A percentile compares a stretch with the other conserved stretches of the same genome.
These are phyloP conservation scores for Stichopus chloronotus DNA, from an alignment of 35 echinoderm and acorn worm species.

Conservation along the genomic window DNA sequence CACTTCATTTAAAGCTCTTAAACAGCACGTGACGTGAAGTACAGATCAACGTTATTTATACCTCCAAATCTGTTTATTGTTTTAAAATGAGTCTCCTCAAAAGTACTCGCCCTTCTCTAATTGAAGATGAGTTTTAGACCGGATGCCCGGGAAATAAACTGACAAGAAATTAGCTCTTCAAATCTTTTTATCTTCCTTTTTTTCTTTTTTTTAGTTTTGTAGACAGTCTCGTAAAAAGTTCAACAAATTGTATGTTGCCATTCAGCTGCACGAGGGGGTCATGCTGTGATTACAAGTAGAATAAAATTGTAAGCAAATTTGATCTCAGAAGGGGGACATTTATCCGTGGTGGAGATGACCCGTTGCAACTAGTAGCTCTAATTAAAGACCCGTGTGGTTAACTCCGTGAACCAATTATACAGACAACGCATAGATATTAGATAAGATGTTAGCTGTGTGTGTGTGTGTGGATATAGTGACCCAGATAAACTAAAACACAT, in stretches of 20 bases:
- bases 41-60: too few relatives aligned
- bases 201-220: too few relatives aligned
- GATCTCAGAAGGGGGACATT: conserved; percentile 35
- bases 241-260: background rate
- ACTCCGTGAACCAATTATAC: conserved; percentile 26
- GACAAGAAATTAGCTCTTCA: too few relatives aligned
- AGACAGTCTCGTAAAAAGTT: background rate
- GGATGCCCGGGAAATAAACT: too few relatives aligned
- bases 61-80: too few relatives aligned
- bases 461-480: background rate
- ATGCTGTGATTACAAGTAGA: background rate
- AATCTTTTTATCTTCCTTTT: too few relatives aligned
- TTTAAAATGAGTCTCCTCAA: too few relatives aligned
- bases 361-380: background rate
- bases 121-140: too few relatives aligned
- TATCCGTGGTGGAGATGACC: background rate
- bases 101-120: too few relatives aligned
- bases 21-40: too few relatives aligned
- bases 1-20: too few relatives aligned
- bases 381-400: conserved; percentile 11
- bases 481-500: conserved; percentile 15
- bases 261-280: background rate
- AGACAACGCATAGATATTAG: background rate
- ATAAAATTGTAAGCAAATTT: conserved; percentile 20
- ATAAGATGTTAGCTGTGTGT: background rate